Base-by-base conservation (phyloP, 2,888 invertebrate genomes). In the Cynaeus angustus region DNA sequence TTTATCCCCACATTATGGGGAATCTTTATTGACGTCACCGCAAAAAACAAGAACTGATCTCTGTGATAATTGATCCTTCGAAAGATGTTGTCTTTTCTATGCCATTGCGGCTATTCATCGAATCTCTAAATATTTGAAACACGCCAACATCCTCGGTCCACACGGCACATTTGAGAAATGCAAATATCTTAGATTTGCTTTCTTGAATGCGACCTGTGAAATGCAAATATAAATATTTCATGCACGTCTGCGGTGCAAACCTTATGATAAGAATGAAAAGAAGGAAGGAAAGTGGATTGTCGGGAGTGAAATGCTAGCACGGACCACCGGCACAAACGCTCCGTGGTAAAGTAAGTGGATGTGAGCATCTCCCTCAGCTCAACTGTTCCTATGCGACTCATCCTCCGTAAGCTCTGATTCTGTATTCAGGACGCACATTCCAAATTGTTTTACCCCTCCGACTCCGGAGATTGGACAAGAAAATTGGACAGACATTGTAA, bases 371-470 rank as follows among this genome's bases (percentile, higher is more conserved):
- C 74, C 66, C 73, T 72, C 69, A 71, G 74, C 76, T 73, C 75
- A 76, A 75, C 75, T 73, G 73, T 75, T 75, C 76, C 74, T 75
- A 71, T 73, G 78, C 78, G 77, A 77, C 75, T 77, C 76, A 77
- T 78, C 66, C 68, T n/a, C 41, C 68, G 69, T 74, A 77, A 77
- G 75, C 75, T 75, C 75, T 76, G 77, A 78, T 79, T 79, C 71
- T 70, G 78, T 79, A 79, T 79, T 79, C 79, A 76, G 74, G 73
- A 72, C 76, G 77, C 77, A 74, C 76, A 76, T 73, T 75, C 75
- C 77, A 81, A 82, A 83, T 81, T 82, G 82, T 82, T 83, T 81
- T 81, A 79, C 78, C 80, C 78, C 80, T 76, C 78, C 78, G 75
- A 75, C 75, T 75, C 74, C 77, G 78, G 80, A 79, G 80, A 82